Evolutionary conservation across 2,113 vertebrate species (phyloP), one percentile per base, ranked within the genome.

Genomic region (Clarias magur): DNA sequence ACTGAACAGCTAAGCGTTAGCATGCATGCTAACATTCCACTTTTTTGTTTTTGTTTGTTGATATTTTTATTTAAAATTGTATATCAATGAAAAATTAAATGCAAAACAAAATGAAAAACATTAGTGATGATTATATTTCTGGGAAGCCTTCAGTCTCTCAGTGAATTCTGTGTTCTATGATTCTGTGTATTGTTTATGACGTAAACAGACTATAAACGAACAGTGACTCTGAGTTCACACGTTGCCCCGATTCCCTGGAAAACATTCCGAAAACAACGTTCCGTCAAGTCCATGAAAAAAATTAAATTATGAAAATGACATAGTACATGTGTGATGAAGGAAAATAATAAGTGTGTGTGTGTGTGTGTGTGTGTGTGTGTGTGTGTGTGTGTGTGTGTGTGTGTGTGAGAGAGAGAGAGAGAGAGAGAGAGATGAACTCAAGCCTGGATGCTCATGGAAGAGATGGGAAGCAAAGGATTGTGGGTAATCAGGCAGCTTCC

Each of bases 391-490:
- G 48, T 67, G 82, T 75, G 60, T 83, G 80, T 59, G n/a, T 84
- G 73, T 59, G 78, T 80, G 56, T 60, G 78, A 12, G 62, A 42
- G 57, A 25, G 62, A 48, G 38, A 65, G 34, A 15, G 78, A 12
- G 62, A 42, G 57, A 25, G 62, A 48, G 38, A 65, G 34, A 15
- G 65, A 83, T 83, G 65, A 83, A 72, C 65, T 83, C 65, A 83
- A 84, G 65, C 67, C 83, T 42, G 54, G 54, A 59, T 84, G 83
- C 54, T 73, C 48, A 73, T 84, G 83, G 73, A 56, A 70, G 17
- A 57, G 53, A 84, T 84, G 83, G 83, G 83, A 84, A 84, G 83
- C 54, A 84, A 84, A 73, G 67, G 88, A 80, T 88, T 88, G 56
- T 56, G 42, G 75, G 76, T 78, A 57, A 30, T 84, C 75, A 68